Base-by-base conservation (phyloP, 2,113 vertebrate species). In the Microcebus murinus region DNA sequence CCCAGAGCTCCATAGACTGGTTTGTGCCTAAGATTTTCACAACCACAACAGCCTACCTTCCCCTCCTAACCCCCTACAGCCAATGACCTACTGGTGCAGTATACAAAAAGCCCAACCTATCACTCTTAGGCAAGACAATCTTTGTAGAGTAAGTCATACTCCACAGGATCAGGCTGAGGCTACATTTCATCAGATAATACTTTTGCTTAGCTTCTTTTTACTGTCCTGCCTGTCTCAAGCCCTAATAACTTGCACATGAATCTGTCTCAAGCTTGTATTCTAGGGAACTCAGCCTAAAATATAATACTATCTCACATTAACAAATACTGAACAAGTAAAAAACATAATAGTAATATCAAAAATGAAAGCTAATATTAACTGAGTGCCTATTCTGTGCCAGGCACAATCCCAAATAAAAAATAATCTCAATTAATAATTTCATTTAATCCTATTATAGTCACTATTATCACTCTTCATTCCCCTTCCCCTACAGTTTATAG, bases 21-120 rank as follows among this genome's bases (percentile, higher is more conserved):
- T 13, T 13, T 68, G 6, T 45, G 11, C 25, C 85, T 83, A 45
- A 80, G 34, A 88, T 77, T 39, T 77, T 65, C 0, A 77, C 3
- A 23, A 67, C 4, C 18, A 61, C 1, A 12, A 12, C n/a, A 4
- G 0, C 21, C 17, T 4, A 1, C 0, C 14, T 29, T 50, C 14
- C 23, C 18, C 25, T 74, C 14, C 36, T 39, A 5, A 57, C 4
- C 21, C 5, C 18, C 18, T 8, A 42, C 3, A 84, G 81, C 18
- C 48, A 65, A 12, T 25, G 34, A 17, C 4, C 8, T 21, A 39
- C 17, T 29, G 34, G 6, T 4, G 4, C 8, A 29, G 1, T 29
- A 4, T 52, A 34, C 4, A 21, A 23, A 23, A 91, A 88, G 23
- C 20, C 23, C 55, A 63, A 17, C 11, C 52, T 21, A 15, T 36